Evolutionary conservation across 2,113 vertebrate species (phyloP), one percentile per base, ranked within the genome.

Genomic region (Antechinus flavipes): DNA sequence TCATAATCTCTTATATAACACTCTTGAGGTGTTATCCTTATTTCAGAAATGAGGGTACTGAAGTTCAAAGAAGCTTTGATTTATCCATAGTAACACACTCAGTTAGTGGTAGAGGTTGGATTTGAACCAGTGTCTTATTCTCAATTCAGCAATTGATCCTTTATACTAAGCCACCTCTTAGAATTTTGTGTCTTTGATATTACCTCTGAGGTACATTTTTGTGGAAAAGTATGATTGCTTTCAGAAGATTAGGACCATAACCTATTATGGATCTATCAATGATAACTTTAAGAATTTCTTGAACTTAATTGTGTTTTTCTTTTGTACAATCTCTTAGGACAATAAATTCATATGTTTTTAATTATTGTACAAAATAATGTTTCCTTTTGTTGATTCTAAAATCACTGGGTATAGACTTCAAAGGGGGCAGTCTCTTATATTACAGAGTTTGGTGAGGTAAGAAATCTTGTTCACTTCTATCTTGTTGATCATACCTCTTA

Each of bases 231-330:
- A 1, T 35, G 52, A 91, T 68, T 68, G 61, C 61, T 84, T 42
- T 84, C n/a, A 84, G 35, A 84, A 84, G 16, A 84, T 42, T 84
- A 84, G 16, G n/a, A 35, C 27, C 2, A 93, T 56, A 61, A 91
- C 54, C 50, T n/a, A 35, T 42, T 90, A 54, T 27, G 53, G 58
- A 94, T 14, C 52, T 54, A 92, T 93, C 22, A 1, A 35, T 56
- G 91, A 53, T 84, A 91, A 94, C 93, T 61, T 92, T 56, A 27
- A 49, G 46, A 22, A 52, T 46, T 35, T 50, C 92, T 93, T 49
- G 55, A 94, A 92, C 49, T 93, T 53, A n/a, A 46, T 92, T 93
- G 35, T 47, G 46, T 92, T 93, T 94, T 42, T 89, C 52, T 30
- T 84, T 27, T 54, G 42, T 2, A 25, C 12, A 35, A 84, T 0